Conservation (phyloP, 2,797 vertebrate genomes). For the Emys orbicularis region DNA sequence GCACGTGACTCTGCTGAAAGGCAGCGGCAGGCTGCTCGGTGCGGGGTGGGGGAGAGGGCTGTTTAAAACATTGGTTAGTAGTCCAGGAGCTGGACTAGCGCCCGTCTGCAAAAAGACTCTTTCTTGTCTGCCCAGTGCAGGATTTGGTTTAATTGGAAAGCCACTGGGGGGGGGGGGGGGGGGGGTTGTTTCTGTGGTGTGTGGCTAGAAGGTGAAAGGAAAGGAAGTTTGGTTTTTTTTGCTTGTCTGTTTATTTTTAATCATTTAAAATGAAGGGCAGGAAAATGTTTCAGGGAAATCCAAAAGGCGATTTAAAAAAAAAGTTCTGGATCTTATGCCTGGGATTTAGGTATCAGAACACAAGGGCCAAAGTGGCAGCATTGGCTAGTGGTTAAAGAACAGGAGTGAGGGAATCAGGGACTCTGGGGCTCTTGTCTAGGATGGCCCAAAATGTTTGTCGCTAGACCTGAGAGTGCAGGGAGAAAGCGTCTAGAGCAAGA, state of each 20-base stretch:
- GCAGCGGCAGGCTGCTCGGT: no score
- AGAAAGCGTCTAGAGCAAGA: not conserved
- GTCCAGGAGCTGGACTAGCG: no score
- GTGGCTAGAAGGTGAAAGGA: not conserved
- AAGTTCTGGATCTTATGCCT: not conserved
- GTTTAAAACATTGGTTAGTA: no score
- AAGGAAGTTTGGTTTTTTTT: not conserved
- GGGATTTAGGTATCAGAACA: not conserved
- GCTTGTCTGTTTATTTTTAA: not conserved
- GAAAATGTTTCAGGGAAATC: not conserved
- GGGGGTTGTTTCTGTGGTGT: not conserved
- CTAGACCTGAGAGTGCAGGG: not conserved
- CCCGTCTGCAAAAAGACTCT: not conserved
- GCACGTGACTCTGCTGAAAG: no score
- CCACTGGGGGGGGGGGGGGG: no score
- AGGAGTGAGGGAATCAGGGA: not conserved
- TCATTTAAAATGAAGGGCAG: not conserved
- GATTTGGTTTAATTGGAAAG: not conserved
- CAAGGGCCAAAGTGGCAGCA: not conserved
- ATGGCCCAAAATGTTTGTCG: not conserved
- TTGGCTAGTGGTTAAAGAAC: not conserved
- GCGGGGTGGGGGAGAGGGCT: no score
- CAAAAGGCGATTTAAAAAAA: not conserved
- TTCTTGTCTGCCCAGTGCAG: not conserved
- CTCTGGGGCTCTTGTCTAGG: not conserved